Conservation (phyloP, 2,113 vertebrate species). For the Sula dactylatra region DNA sequence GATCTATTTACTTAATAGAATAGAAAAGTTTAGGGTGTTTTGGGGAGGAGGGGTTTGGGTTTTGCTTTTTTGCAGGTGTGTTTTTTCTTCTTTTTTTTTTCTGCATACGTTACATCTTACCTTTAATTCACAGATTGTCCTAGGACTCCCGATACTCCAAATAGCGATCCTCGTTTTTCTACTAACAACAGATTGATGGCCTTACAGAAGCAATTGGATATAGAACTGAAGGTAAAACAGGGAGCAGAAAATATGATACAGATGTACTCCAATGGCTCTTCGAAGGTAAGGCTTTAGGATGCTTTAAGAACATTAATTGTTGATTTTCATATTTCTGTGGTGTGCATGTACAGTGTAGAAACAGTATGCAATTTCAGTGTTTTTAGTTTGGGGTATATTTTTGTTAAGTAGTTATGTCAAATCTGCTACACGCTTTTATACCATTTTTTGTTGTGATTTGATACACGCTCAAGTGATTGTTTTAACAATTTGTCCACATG, state of each 20-base stretch:
- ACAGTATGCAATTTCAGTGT: neutral
- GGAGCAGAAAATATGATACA: slow-evolving; percentile 99
- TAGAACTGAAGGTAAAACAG: slow-evolving; percentile 98
- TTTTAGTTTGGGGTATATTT: neutral
- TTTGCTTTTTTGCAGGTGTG: too few species aligned
- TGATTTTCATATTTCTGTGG: neutral
- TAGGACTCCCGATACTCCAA: slow-evolving; percentile 92
- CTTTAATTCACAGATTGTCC: slow-evolving; percentile 85
- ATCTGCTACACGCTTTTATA: neutral
- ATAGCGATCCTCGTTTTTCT: slow-evolving; percentile 85
- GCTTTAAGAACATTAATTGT: neutral
- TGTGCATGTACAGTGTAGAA: neutral
- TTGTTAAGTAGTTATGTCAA: neutral
- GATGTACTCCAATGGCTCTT: slow-evolving; percentile 97
- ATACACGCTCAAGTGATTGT: neutral
- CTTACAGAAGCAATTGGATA: slow-evolving; percentile 95
- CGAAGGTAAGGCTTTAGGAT: slow-evolving; percentile 83
- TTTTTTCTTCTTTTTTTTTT: neutral
- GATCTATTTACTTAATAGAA: neutral
- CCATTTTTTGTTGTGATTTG: neutral
- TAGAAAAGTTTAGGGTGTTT: neutral
- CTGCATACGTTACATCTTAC: neutral
- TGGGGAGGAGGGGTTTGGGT: too few species aligned
- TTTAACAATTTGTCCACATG: neutral
- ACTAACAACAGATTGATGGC: slow-evolving; percentile 88